Base-by-base conservation (phyloP, 2,888 invertebrate species). In the Dryobotodes eremita region DNA sequence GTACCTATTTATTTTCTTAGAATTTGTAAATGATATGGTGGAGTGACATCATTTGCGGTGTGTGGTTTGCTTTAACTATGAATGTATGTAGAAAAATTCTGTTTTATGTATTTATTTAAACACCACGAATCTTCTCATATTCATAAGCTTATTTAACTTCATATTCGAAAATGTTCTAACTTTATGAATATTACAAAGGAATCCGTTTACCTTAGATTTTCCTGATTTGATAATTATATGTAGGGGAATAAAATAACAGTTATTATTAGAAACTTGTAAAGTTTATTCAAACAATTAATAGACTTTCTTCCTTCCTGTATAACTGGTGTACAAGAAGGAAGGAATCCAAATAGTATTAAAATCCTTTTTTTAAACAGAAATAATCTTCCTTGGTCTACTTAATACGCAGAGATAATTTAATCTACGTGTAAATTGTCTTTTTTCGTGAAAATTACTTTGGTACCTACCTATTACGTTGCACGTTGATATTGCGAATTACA, bases 11-110 rank as follows among this genome's bases (percentile, higher is more conserved):
- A 79, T 89, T 86, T 89, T 82, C 88, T 86, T 48, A 76, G 89
- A 81, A 88, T 84, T 87, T 70, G 70, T 79, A 42, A 75, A 69
- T n/a, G 77, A 81, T 84, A 77, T 48, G 66, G 59, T 46, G 62
- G 1, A 79, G 72, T 88, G 89, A 89, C 88, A 84, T 88, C 88
- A 88, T 80, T 79, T 42, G 80, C 1, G 59, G 71, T 87, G 73
- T 81, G 82, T 80, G 80, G 85, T 83, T 79, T 71, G 20, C 13
- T 70, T 81, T 61, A 50, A 68, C 55, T 50, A 48, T 55, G 36
- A 53, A 59, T 83, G 53, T 69, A 50, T 70, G 36, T 36, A 71
- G n/a, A 46, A 71, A 59, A 26, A 68, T 15, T 26, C 2, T 31
- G 11, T 59, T 57, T 36, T 57, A 42, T 17, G 10, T 65, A 1